Base-by-base conservation (phyloP, 2,113 vertebrate species). In the Bothrops jararaca region DNA sequence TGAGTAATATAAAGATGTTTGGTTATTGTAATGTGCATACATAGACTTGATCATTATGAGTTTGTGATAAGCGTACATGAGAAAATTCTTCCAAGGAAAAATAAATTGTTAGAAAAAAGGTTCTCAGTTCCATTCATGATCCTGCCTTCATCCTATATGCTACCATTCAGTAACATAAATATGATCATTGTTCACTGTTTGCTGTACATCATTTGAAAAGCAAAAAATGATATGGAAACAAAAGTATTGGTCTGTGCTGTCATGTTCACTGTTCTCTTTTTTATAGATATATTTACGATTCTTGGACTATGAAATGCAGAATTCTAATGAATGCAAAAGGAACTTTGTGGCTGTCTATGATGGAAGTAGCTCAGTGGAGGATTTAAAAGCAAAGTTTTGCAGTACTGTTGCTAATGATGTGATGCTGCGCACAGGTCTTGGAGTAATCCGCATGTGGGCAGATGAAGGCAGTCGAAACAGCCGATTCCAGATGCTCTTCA, bases 331-430 rank as follows among this genome's bases (percentile, higher is more conserved):
- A 94, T 99, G 99, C 96, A 99, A 99, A 96, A 97, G 99, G 94
- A 99, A 99, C 96, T 99, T 99, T 90, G 99, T 99, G 95, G 99
- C 99, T 0, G 99, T 99, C 91, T 99, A 99, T n/a, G 99, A 99
- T 0, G 99, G 99, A 52, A 99, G 99, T 97, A 99, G 99, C 89
- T 98, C 99, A 0, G 99, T 99, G 96, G 99, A 99, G 96, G 99
- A 99, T 95, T 96, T 99, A 95, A 99, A 98, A 96, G 99, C 98
- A 2, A 99, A 99, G 95, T 99, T 99, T 97, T 99, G 99, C 96
- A 99, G 99, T 97, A 99, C 99, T 0, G 99, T 99, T 97, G 99
- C 99, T 89, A 99, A 99, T 0, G 99, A 99, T 86, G 98, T 99
- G 91, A 99, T 99, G 98, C 97, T 99, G 89, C 97, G 98, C 60